phyloP scores from a whole-genome alignment of 2,888 invertebrate species.

The Aquatica leii region DNA sequence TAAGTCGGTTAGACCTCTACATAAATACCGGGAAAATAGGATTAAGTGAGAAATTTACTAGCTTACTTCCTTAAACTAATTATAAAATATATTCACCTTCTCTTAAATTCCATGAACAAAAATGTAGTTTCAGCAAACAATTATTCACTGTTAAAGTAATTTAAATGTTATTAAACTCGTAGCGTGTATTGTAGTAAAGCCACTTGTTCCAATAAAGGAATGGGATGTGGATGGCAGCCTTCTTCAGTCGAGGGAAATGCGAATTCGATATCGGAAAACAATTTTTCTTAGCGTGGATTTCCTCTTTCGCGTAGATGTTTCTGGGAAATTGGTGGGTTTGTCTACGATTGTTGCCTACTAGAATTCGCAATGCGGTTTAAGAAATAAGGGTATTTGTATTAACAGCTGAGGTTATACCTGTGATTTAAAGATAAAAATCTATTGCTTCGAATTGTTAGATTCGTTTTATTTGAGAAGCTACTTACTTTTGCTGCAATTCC shows the following conservation, averaged over 20 bases:
- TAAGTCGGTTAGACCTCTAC: no score
- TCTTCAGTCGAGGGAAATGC: slow-evolving; percentile 48
- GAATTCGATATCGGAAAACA: slow-evolving; percentile 63
- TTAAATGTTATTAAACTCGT: slow-evolving; percentile 49
- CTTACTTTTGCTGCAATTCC: no score
- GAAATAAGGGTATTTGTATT: slow-evolving; percentile 28
- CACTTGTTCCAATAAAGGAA: slow-evolving; percentile 41
- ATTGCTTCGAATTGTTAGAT: slow-evolving; percentile 1
- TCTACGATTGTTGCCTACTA: slow-evolving; percentile 41
- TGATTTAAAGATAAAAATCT: slow-evolving; percentile 15
- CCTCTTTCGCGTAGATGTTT: slow-evolving; percentile 42
- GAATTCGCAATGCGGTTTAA: slow-evolving; percentile 36
- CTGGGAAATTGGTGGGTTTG: slow-evolving; percentile 44
- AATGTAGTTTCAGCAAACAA: slow-evolving; percentile 42
- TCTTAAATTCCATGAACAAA: slow-evolving; percentile 30
- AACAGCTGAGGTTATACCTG: slow-evolving; percentile 18
- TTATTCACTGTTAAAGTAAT: slow-evolving; percentile 48
- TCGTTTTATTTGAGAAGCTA: no score
- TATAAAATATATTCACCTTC: no score
- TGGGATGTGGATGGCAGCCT: slow-evolving; percentile 44
- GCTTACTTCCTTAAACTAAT: no score
- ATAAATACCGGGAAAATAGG: no score
- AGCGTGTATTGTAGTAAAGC: slow-evolving; percentile 45
- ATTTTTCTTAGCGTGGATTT: slow-evolving; percentile 59
- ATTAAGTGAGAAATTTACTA: no score